Evolutionary conservation across 2,113 vertebrate genomes (phyloP).

Genomic region (rabbit (Oryctolagus cuniculus)): mOryCun1.1 NC_091448.1:50151501-50152000

Average conservation of each 20-base stretch:
- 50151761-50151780: background rate
- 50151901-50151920: background rate
- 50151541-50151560: background rate
- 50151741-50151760: background rate
- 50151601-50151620: background rate
- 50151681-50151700: too few species aligned
- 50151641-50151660: background rate
- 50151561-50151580: background rate
- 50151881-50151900: background rate
- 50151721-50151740: background rate
- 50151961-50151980: background rate
- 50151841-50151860: background rate
- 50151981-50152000: fast-evolving
- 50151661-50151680: background rate
- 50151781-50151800: background rate
- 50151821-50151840: background rate
- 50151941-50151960: background rate
- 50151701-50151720: background rate
- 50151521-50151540: background rate
- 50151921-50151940: background rate
- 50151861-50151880: background rate
- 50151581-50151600: too few species aligned
- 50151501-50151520: background rate
- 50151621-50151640: too few species aligned
- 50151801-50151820: background rate